A percentile compares a stretch with the other conserved stretches of the same genome.
Conservation (phyloP, 2,113 vertebrate genomes). For the Dipodomys ordii region DNA sequence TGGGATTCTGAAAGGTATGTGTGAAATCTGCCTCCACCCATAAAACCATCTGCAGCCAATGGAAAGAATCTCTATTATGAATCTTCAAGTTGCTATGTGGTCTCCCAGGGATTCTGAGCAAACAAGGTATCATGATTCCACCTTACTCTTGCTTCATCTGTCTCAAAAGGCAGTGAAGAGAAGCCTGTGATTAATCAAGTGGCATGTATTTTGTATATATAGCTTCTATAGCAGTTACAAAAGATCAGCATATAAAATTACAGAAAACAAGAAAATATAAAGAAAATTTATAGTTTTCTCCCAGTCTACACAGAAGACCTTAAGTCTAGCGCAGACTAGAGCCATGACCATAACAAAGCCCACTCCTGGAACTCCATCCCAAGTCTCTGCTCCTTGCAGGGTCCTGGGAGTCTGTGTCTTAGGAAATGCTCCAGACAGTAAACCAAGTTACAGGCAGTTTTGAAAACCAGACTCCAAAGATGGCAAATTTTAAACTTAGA, state of each 20-base stretch:
- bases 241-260: not conserved
- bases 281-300: constrained; percentile 1
- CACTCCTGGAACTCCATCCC: not conserved
- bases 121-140: not conserved
- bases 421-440: not conserved
- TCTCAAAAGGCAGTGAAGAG: not conserved
- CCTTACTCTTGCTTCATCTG: not conserved
- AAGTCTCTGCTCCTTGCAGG: not conserved
- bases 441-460: not conserved
- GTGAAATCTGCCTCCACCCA: not conserved
- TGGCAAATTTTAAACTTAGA: not conserved
- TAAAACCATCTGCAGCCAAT: not conserved
- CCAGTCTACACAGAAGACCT: no score
- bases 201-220: not conserved
- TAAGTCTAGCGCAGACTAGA: no score
- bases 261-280: constrained; percentile 4
- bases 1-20: not conserved
- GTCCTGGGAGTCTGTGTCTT: not conserved
- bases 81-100: accelerated
- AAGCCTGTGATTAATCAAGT: not conserved
- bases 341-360: not conserved
- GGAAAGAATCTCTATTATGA: not conserved
- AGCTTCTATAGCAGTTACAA: constrained; percentile 1
- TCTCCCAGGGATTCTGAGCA: not conserved
- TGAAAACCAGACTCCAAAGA: not conserved